Base-by-base conservation (phyloP, 2,888 invertebrate species). In the Drosophila flavopinicola region DNA sequence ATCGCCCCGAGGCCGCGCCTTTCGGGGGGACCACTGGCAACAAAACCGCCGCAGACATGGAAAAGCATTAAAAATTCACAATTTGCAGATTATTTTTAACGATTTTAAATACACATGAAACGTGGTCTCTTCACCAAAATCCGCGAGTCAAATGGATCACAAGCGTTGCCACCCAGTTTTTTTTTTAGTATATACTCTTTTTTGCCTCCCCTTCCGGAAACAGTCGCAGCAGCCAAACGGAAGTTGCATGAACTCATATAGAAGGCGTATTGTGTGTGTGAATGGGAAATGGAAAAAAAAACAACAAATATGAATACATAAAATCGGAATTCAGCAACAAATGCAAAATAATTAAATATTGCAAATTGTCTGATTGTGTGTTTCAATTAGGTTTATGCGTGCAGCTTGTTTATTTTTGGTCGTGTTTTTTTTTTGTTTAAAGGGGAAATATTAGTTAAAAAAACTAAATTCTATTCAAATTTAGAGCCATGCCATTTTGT, bases 81-180 rank as follows among this genome's bases (percentile, higher is more conserved):
- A 87, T 83, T 83, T 75, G 49, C 83, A 85, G 83, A 85, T 83
- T 83, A 83, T 78, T 83, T 83, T 83, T 85, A 83, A 87, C 87
- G 82, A 85, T 83, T 83, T 87, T 87, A 82, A 87, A 83, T 85
- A 85, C 82, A 78, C 78, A 82, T 78, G 82, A 67, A 74, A 53
- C 61, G 66, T 49, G 61, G 61, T 3, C 58, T 59, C 53, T 30
- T 56, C 51, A 42, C 33, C 78, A 53, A 57, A 57, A 27, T 29
- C 27, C 59, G 23, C 10, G 38, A 71, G 58, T 66, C 68, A 67
- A 82, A 79, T 68, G 79, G 76, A 85, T 78, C 84, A 68, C 56
- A 59, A 59, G 61, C 51, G 45, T 42, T 37, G 39, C 66, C 57
- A 49, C 25, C 24, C 63, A 29, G 30, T 17, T 38, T 51, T 51